These are phyloP conservation scores for Agonopterix subpropinquella DNA, from an alignment of 2,888 invertebrate species.

Conservation along the genomic window DNA sequence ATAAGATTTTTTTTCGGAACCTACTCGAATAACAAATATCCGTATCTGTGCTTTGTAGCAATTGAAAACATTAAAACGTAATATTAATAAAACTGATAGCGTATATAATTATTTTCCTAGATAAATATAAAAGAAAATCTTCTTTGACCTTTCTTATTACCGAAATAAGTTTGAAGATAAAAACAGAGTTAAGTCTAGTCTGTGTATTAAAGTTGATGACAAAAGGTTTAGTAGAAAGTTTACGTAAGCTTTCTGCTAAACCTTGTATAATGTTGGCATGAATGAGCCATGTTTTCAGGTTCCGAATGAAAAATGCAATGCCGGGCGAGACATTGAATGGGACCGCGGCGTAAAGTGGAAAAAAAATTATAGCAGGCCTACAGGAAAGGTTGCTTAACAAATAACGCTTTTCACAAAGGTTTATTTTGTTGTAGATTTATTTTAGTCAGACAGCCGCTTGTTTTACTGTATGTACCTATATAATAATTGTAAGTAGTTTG, in stretches of 20 bases:
- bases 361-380: slow-evolving; percentile 35
- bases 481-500: too few relatives aligned
- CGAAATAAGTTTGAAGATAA: neutral
- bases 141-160: neutral
- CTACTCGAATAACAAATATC: too few relatives aligned
- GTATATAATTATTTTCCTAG: too few relatives aligned
- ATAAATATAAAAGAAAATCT: neutral
- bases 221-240: neutral
- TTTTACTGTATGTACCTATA: too few relatives aligned
- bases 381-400: slow-evolving; percentile 47
- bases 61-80: too few relatives aligned
- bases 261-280: slow-evolving; percentile 16
- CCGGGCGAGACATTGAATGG: slow-evolving; percentile 48
- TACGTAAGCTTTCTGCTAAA: neutral
- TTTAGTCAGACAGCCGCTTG: neutral
- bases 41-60: too few relatives aligned
- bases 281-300: slow-evolving; percentile 27
- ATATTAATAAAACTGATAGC: too few relatives aligned
- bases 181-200: neutral
- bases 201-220: slow-evolving; percentile 5
- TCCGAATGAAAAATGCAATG: slow-evolving; percentile 65
- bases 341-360: slow-evolving; percentile 35
- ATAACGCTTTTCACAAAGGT: slow-evolving; percentile 42
- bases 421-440: slow-evolving; percentile 18
- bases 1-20: too few relatives aligned